Conservation (phyloP, 2,113 vertebrate genomes). For the Cricetomys ansorgei region DNA sequence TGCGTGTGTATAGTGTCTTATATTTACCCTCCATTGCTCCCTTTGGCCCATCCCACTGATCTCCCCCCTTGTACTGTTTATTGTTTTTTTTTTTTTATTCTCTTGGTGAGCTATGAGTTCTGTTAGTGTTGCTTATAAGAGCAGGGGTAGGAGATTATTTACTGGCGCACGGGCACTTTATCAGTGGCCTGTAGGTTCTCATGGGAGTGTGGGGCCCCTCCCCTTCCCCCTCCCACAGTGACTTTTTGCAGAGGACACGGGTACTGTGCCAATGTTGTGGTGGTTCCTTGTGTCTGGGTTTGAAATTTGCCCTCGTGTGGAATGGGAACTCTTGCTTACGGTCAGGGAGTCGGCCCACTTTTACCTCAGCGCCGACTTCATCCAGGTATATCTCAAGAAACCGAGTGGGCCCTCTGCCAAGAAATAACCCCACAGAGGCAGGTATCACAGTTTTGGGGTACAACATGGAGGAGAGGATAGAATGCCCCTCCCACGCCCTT, state of each 20-base stretch:
- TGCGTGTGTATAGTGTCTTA: neutral
- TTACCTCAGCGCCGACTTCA: neutral
- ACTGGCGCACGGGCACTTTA: neutral
- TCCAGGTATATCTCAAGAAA: neutral
- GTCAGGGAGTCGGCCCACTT: neutral
- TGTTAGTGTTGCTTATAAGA: neutral
- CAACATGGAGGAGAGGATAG: neutral
- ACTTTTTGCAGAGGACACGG: neutral
- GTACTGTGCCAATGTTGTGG: fast-evolving
- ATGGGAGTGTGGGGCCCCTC: neutral
- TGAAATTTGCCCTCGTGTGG: neutral
- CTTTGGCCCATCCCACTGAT: too few relatives aligned
- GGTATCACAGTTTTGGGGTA: neutral
- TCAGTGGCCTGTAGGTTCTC: neutral
- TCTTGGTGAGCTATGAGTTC: neutral
- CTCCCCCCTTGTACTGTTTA: too few relatives aligned
- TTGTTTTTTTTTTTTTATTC: neutral
- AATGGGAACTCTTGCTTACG: neutral
- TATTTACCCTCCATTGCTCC: too few relatives aligned
- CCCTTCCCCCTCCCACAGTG: neutral
- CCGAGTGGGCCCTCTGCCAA: neutral
- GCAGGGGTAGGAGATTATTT: neutral
- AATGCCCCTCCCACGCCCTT: neutral
- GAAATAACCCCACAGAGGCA: neutral
- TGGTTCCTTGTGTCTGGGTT: neutral